phyloP scores from a whole-genome alignment of 2,888 invertebrate species.

The Cyclophora punctaria region DNA sequence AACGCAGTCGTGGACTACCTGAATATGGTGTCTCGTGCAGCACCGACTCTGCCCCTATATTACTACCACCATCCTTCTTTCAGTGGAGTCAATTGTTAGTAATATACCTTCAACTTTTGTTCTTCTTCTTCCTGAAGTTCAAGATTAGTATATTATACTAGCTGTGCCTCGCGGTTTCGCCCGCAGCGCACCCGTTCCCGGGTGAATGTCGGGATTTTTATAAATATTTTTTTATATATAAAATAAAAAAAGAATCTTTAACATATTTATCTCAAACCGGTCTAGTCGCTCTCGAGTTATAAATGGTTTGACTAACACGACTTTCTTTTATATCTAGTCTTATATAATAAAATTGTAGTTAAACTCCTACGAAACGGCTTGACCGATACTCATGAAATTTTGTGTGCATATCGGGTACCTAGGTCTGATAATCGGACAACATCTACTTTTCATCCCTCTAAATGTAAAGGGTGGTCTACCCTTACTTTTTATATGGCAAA shows the following conservation, averaged over 20 bases:
- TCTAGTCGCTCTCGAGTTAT: too few relatives aligned
- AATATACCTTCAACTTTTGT: background rate
- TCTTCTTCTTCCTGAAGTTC: background rate
- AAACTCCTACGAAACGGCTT: too few relatives aligned
- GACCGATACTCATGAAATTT: too few relatives aligned
- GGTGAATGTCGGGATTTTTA: background rate
- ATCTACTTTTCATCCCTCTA: too few relatives aligned
- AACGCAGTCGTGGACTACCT: conserved; percentile 76
- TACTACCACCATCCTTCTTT: conserved; percentile 84
- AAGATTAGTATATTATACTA: background rate
- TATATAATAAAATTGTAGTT: too few relatives aligned
- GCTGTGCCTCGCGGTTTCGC: background rate
- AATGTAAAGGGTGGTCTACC: too few relatives aligned
- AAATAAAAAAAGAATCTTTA: background rate
- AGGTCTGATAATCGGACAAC: too few relatives aligned
- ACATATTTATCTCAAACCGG: background rate
- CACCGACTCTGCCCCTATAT: conserved; percentile 79
- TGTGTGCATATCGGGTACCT: too few relatives aligned
- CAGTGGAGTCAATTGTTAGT: conserved; percentile 79
- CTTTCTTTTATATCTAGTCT: background rate
- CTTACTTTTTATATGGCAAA: too few relatives aligned
- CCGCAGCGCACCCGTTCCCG: background rate
- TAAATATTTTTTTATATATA: too few relatives aligned
- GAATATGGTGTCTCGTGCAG: conserved; percentile 75
- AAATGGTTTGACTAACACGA: too few relatives aligned